A percentile compares a stretch with the other conserved stretches of the same genome.
Conservation (phyloP, 2,888 invertebrate species). For the Cyrtodaria siliqua region DNA sequence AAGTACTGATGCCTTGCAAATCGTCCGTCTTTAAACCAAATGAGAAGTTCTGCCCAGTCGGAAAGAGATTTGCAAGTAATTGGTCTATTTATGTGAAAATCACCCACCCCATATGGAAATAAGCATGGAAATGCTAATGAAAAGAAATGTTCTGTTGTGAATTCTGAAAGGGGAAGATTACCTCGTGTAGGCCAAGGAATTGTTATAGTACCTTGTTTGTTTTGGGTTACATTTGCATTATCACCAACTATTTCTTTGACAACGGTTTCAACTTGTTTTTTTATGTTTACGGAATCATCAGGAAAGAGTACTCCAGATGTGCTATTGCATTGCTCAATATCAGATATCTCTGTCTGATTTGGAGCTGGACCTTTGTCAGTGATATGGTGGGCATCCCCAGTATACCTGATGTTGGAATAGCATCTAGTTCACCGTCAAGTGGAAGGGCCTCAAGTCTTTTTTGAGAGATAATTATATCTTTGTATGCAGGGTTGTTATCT, state of each 20-base stretch:
- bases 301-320: conserved; percentile 43
- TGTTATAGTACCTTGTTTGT: conserved; percentile 22
- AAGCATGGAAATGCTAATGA: conserved; percentile 64
- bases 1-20: conserved; percentile 40
- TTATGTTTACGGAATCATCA: conserved; percentile 16
- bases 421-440: conserved; percentile 33
- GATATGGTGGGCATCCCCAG: too few relatives aligned
- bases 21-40: conserved; percentile 51
- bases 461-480: conserved; percentile 34
- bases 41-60: conserved; percentile 56
- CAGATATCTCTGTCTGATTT: conserved; percentile 15
- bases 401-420: conserved; percentile 7
- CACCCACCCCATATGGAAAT: conserved; percentile 44
- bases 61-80: conserved; percentile 37
- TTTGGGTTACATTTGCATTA: conserved; percentile 16
- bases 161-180: conserved; percentile 40
- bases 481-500: conserved; percentile 52
- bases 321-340: conserved; percentile 23
- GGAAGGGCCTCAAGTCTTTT: conserved; percentile 31
- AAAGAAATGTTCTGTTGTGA: conserved; percentile 48
- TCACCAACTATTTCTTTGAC: conserved; percentile 24
- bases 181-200: conserved; percentile 54
- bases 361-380: conserved; percentile 49
- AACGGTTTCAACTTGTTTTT: conserved; percentile 22
- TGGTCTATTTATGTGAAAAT: conserved; percentile 39